Evolutionary conservation across 2,888 invertebrate species (phyloP), one percentile per base, ranked within the genome.

Genomic region (Pristionchus maxplancki): DNA sequence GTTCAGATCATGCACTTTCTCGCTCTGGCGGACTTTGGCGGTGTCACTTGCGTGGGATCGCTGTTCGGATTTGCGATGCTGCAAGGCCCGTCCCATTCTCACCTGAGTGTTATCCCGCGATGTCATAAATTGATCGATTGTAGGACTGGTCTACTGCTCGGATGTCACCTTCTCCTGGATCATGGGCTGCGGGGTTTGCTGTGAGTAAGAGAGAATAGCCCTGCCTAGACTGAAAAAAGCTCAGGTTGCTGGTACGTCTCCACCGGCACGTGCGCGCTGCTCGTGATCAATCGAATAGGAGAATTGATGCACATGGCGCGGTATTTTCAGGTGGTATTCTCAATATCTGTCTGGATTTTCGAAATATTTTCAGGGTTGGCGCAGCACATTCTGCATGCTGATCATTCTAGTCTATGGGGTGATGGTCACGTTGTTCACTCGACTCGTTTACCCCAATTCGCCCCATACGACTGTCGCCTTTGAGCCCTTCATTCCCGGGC

Each of bases 191-290:
- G 50, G n/a, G 4, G 81, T 37, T 8, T 81, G 34, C 48, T 44
- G 81, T 58, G 4, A 24, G 58, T 58, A 24, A 24, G 24, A 58
- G 44, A 24, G 3, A 58, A 58, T 58, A 6, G 11, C 17, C 24
- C 6, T 58, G 15, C 4, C 13, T 53, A 15, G 20, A 15, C 4
- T 53, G 4, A 4, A 17, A 20, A 53, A 53, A 15, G 53, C 20
- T 20, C 53, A 81, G 81, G 81, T 48, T 81, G n/a, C 13, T 81
- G 81, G 81, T 37, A 48, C 28, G 37, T 48, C 28, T 81, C 81
- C 15, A 48, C 81, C 6, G 20, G 28, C 13, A 48, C 81, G 9
- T 81, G 81, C 31, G 81, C 50, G 4, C 50, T 81, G 48, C 81
- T 81, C 13, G 81, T 81, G 28, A 44, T 81, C 44, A 81, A 81